A percentile compares a stretch with the other conserved stretches of the same genome.
Evolutionary conservation across 2,797 vertebrate species (phyloP).

Genomic region (Hyperoplus immaculatus): DNA sequence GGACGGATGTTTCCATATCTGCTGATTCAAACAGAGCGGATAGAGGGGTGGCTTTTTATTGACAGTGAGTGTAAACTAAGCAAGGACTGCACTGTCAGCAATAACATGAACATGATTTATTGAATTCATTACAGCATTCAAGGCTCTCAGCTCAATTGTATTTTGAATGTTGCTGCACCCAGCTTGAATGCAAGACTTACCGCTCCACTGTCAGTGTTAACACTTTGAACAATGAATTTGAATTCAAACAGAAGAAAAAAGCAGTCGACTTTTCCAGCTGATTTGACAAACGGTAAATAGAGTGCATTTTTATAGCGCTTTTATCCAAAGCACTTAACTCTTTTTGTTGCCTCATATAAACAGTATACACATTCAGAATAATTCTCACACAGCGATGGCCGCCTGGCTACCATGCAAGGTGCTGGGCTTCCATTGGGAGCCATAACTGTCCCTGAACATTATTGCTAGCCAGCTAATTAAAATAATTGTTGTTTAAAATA

Average conservation of each 20-base stretch:
- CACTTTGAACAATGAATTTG: background rate
- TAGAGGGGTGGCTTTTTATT: background rate
- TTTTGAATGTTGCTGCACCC: background rate
- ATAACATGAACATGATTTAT: background rate
- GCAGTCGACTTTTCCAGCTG: background rate
- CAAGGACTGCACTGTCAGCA: constrained; percentile 5
- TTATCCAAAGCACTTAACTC: no score
- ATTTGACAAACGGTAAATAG: background rate
- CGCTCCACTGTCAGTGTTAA: background rate
- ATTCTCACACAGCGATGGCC: no score
- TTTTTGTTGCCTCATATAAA: no score
- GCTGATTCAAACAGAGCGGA: constrained; percentile 24
- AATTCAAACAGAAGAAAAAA: background rate
- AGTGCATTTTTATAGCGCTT: no score
- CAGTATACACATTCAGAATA: no score
- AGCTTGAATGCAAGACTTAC: no score
- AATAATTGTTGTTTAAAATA: background rate
- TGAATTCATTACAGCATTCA: background rate
- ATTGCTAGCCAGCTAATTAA: background rate
- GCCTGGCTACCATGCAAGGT: no score
- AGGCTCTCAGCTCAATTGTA: constrained; percentile 10
- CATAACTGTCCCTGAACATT: background rate
- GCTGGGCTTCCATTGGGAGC: no score
- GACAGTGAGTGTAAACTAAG: background rate
- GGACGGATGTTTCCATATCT: constrained; percentile 18